phyloP scores from a whole-genome alignment of 1,140 invertebrate genomes.

The Calliopsis andreniformis region DNA sequence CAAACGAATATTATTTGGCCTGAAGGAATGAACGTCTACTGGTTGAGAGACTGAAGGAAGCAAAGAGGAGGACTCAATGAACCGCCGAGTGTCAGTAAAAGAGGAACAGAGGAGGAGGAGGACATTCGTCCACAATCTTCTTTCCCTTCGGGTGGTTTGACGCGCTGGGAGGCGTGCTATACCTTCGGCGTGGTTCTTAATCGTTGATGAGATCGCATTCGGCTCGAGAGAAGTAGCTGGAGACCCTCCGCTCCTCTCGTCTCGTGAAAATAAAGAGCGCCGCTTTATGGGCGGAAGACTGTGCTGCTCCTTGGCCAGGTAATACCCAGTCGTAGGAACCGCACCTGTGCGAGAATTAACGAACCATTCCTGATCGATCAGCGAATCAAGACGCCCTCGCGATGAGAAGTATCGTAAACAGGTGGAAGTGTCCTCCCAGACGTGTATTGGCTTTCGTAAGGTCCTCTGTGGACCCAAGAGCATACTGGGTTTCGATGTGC shows the following conservation, averaged over 20 bases:
- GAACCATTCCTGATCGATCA: constrained; percentile 39
- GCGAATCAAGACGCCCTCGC: constrained; percentile 2
- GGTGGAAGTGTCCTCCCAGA: background rate
- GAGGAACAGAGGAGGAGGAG: constrained; percentile 5
- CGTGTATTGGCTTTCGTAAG: too few relatives aligned
- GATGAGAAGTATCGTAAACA: constrained; percentile 12
- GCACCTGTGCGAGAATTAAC: constrained; percentile 26
- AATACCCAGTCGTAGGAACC: constrained; percentile 5
- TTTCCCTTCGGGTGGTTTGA: constrained; percentile 30
- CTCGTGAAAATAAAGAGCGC: constrained; percentile 34
- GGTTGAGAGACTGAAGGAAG: background rate
- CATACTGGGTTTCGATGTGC: too few relatives aligned
- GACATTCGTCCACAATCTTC: constrained; percentile 11
- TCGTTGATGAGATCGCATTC: constrained; percentile 56
- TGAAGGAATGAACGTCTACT: background rate
- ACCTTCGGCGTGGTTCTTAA: constrained; percentile 51
- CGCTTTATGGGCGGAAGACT: constrained; percentile 27
- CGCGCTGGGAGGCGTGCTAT: constrained; percentile 12
- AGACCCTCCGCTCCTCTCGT: background rate
- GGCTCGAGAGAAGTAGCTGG: background rate
- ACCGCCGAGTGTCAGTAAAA: constrained; percentile 32
- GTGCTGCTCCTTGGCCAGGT: background rate
- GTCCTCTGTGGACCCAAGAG: too few relatives aligned
- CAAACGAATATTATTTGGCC: background rate
- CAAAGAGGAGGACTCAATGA: constrained; percentile 4